Base-by-base conservation (phyloP, 2,888 invertebrate species). In the Eurois occulta region DNA sequence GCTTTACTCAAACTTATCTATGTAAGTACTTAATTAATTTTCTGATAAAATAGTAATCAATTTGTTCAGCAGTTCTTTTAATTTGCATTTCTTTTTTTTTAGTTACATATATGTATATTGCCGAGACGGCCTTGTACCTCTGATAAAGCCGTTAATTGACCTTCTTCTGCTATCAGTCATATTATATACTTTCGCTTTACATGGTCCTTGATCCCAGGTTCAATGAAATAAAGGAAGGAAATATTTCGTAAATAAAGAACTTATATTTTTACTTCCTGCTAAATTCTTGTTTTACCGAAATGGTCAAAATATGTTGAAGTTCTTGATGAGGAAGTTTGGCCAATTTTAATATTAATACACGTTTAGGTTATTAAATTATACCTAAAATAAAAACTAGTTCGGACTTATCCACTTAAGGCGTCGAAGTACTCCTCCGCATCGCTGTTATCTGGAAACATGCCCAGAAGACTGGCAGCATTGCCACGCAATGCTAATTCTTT, bases 151-250 rank as follows among this genome's bases (percentile, higher is more conserved):
- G n/a, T 60, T 28, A 35, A 48, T 46, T 75, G 38, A 48, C 71
- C 79, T 69, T 84, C 32, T 21, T 77, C 2, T 35, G 0, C 6
- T 80, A 71, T 71, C 77, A 72, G 72, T 62, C 16, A 32, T 11
- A 46, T 46, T 38, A 38, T 73, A 48, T 41, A 70, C 70, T 84
- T 80, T 84, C 80, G 8, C 24, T 70, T 52, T 28, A 6, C 5
- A 7, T 46, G 24, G 38, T 78, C 60, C 79, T 71, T 71, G 52
- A 69, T 16, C 58, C 18, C 41, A 24, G 16, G 41, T 67, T 68
- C 24, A 73, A 48, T 35, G 21, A 2, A 35, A 52, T 52, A 0
- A 21, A 43, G 18, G 43, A 76, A 77, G 43, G 43, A 55, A 55
- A 55, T 65, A 48, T 41, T 35, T 2, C 1, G 32, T 18, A n/a